Evolutionary conservation across 2,113 vertebrate genomes (phyloP).

Genomic region (Ammodramus savannarum): DNA sequence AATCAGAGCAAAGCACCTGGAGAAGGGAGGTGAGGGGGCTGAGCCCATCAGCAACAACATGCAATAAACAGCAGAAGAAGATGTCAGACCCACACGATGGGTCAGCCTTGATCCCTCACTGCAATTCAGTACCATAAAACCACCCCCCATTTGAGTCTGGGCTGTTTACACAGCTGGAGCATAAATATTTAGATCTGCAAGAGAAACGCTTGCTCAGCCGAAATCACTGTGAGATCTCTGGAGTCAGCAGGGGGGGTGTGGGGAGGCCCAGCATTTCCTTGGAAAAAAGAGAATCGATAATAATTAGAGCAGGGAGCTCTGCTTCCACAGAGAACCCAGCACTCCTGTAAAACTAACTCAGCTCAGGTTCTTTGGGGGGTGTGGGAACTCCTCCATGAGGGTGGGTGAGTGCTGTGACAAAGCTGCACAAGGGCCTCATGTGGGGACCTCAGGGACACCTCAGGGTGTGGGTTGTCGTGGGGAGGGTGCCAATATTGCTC

Average conservation of each 20-base stretch:
- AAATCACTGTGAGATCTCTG: background rate
- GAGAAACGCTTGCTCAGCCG: slow-evolving; percentile 24
- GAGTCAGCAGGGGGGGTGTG: background rate
- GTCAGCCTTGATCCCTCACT: background rate
- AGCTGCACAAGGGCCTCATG: rapidly evolving
- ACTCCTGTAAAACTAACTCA: background rate
- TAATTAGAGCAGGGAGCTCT: background rate
- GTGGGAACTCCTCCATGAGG: rapidly evolving
- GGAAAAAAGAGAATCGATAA: slow-evolving; percentile 11
- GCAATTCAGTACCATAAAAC: background rate
- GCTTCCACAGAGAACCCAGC: background rate
- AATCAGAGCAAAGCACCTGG: background rate
- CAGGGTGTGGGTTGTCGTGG: rapidly evolving
- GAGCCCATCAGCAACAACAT: background rate
- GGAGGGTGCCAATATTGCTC: rapidly evolving
- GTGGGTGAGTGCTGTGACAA: rapidly evolving
- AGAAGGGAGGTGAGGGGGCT: background rate
- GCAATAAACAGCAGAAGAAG: background rate
- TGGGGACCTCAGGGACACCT: background rate
- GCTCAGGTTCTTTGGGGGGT: background rate
- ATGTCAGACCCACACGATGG: rapidly evolving
- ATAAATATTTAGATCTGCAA: slow-evolving; percentile 52
- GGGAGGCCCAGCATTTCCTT: background rate
- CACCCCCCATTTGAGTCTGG: background rate
- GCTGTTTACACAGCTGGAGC: slow-evolving; percentile 46